Base-by-base conservation (phyloP, 2,113 vertebrate genomes). In the Hystrix cristata region DNA sequence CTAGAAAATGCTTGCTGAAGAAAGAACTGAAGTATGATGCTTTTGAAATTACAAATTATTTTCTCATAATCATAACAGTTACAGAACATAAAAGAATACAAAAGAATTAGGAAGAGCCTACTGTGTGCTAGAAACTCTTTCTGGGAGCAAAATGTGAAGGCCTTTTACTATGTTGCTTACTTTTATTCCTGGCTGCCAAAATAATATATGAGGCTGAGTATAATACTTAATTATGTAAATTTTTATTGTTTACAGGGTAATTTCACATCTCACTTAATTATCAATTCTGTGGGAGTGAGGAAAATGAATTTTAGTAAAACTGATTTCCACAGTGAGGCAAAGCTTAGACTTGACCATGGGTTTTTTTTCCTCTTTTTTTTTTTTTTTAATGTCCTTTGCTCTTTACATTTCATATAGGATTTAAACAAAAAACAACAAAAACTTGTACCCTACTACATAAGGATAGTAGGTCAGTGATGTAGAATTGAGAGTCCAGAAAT, bases 1-100 rank as follows among this genome's bases (percentile, higher is more conserved):
- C 23, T 90, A 90, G 38, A 67, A 93, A 76, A 64, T 81, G 76
- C 51, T 92, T 93, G 31, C 29, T 95, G 67, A 96, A 86, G 64
- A 53, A 87, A 64, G 25, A 95, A 76, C 29, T 88, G 57, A 89
- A 89, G 34, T 76, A 43, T 53, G 34, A 55, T 81, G 53, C 53
- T 94, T 96, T 92, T 94, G 81, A 95, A 79, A 85, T 85, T 90
- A 38, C 18, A 46, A 74, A 29, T 71, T 92, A 11, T 79, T 84
- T 59, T 51, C 53, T 82, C 31, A 84, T 87, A 86, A 86, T 83
- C 19, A 72, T 93, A 91, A 79, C 23, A 87, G 14, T 80, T 51
- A 84, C 23, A 93, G 43, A 84, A 89, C 90, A 97, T n/a, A 90
- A 81, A 76, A 29, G 3, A 67, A 72, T 69, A 81, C 5, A 86